phyloP scores from a whole-genome alignment of 2,797 vertebrate species.

The Eulemur albifrons region DNA sequence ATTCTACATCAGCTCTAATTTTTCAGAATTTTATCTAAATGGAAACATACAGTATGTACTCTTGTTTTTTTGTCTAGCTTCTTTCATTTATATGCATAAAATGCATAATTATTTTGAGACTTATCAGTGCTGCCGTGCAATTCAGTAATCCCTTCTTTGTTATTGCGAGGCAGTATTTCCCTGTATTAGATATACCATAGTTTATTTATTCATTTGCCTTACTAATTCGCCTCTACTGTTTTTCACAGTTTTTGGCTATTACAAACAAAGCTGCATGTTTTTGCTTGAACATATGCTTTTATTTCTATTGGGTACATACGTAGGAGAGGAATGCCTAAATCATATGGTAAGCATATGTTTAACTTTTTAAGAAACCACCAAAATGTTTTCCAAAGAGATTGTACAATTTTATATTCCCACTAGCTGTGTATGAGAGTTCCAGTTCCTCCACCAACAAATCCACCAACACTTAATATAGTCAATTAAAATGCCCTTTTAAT shows the following conservation, averaged over 20 bases:
- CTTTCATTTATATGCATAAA: neutral
- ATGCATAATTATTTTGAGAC: neutral
- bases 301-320: neutral
- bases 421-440: neutral
- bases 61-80: neutral
- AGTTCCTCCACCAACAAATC: neutral
- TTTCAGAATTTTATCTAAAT: neutral
- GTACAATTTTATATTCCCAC: neutral
- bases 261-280: neutral
- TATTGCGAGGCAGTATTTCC: neutral
- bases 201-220: neutral
- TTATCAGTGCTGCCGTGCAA: neutral
- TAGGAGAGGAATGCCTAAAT: neutral
- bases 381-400: neutral
- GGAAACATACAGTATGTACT: neutral
- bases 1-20: neutral
- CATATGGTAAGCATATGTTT: neutral
- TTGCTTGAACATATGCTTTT: neutral
- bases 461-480: neutral
- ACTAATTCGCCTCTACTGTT: neutral
- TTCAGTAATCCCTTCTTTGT: neutral
- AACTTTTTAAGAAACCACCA: neutral
- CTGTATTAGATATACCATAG: too few relatives aligned
- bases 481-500: neutral
- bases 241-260: neutral